Conservation (phyloP, 2,888 invertebrate species). For the Serrognathus titanus region DNA sequence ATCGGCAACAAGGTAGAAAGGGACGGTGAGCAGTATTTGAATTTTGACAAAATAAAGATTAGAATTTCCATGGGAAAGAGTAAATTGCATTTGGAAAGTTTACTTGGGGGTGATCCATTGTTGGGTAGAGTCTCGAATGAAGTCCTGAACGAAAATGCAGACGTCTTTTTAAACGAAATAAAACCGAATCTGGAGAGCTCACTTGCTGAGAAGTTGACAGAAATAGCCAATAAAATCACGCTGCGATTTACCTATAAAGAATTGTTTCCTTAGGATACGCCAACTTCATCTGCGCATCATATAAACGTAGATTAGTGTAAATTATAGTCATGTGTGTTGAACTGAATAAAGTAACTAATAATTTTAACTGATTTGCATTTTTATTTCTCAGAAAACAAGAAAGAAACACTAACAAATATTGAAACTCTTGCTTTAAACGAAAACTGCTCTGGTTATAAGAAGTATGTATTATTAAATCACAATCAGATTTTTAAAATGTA, state of each 20-base stretch:
- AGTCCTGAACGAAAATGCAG: slow-evolving; percentile 65
- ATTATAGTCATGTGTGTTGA: no score
- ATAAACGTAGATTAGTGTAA: no score
- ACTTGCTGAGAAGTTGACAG: slow-evolving; percentile 63
- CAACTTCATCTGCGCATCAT: no score
- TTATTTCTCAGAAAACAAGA: no score
- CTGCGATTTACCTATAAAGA: slow-evolving; percentile 66
- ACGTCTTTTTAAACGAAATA: slow-evolving; percentile 65
- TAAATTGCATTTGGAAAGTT: slow-evolving; percentile 60
- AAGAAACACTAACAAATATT: no score
- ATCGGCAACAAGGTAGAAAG: slow-evolving; percentile 57
- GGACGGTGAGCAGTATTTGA: slow-evolving; percentile 58
- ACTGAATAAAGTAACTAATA: no score
- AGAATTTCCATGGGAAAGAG: slow-evolving; percentile 60
- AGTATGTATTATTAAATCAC: no score
- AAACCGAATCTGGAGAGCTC: slow-evolving; percentile 63
- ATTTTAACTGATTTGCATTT: no score
- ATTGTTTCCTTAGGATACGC: slow-evolving; percentile 54
- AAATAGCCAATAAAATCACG: slow-evolving; percentile 68
- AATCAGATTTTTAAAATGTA: no score
- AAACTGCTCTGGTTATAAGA: no score
- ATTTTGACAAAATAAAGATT: slow-evolving; percentile 63
- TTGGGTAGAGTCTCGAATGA: slow-evolving; percentile 64
- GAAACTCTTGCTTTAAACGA: no score
- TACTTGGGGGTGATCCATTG: slow-evolving; percentile 64